Percentiles rank a stretch among this genome's conserved stretches.
These are phyloP conservation scores for Grammomys dolichurus DNA, from an alignment of 2,113 vertebrate species.

Conservation along the genomic window DNA sequence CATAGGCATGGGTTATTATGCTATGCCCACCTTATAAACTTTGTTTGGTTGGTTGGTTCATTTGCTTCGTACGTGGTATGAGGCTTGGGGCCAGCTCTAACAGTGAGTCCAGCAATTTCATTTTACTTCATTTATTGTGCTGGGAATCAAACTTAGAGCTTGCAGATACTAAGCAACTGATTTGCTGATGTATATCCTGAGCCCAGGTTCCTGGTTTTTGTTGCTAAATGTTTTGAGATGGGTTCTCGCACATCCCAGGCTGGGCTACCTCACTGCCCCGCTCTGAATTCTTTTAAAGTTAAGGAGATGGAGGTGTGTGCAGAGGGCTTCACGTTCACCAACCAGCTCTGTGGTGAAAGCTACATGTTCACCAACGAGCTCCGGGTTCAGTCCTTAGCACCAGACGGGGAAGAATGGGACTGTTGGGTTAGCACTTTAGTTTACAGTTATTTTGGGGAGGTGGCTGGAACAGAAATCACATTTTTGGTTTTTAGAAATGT, in stretches of 20 bases:
- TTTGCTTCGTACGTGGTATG: background rate
- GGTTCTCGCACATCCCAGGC: background rate
- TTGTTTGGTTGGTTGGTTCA: background rate
- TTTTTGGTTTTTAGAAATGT: background rate
- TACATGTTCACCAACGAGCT: background rate
- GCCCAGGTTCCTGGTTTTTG: background rate
- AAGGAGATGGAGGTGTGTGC: background rate
- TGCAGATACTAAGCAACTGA: background rate
- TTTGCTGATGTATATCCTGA: background rate
- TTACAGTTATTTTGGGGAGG: background rate
- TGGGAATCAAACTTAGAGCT: too few species aligned
- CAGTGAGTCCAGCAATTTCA: background rate
- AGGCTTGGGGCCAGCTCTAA: background rate
- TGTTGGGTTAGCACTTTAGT: background rate
- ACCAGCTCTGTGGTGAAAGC: background rate
- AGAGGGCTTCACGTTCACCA: background rate
- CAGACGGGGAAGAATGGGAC: background rate
- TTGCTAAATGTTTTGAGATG: background rate
- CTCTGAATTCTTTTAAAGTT: background rate
- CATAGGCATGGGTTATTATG: background rate
- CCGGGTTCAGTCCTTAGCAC: background rate
- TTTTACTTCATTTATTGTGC: background rate
- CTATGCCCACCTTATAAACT: background rate
- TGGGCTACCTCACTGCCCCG: background rate
- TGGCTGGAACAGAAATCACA: background rate